Percentiles rank a stretch among this genome's conserved stretches.
Conservation (phyloP, 2,113 vertebrate genomes). For the Hemichromis elongatus region DNA sequence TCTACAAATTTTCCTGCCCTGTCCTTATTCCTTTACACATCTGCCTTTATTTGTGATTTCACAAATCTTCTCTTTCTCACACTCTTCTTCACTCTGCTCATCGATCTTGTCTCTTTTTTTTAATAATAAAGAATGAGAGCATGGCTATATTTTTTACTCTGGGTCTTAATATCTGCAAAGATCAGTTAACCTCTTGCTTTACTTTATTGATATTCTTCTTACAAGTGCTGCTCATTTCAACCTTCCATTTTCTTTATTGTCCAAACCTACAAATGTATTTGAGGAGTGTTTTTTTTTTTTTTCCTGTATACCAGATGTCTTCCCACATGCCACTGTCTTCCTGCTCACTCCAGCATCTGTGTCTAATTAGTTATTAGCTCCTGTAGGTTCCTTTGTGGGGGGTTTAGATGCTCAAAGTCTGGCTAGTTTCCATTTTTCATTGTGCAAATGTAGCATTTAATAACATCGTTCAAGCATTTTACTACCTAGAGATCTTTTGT, state of each 20-base stretch:
- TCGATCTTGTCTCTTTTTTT: conserved; percentile 1
- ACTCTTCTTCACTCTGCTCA: not conserved
- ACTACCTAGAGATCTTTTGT: not conserved
- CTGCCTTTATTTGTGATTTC: not conserved
- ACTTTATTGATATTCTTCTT: not conserved
- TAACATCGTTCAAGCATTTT: not conserved
- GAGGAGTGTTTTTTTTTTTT: not conserved
- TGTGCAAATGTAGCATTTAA: not conserved
- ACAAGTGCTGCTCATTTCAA: not conserved
- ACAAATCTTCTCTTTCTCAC: not conserved
- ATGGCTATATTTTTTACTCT: not conserved
- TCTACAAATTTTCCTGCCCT: not conserved
- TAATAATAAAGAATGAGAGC: conserved; percentile 11
- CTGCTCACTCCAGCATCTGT: conserved; percentile 6
- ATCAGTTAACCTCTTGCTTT: not conserved
- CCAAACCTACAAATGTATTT: not conserved
- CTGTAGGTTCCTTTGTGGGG: not conserved
- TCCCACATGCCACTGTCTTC: not conserved
- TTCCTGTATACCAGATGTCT: conserved; percentile 17
- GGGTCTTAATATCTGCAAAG: not conserved
- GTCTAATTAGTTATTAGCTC: conserved; percentile 12
- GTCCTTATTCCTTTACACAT: not conserved
- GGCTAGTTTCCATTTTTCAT: not conserved
- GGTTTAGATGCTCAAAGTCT: not conserved
- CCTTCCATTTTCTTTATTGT: not conserved